Conservation (phyloP, 2,113 vertebrate species). For the Jaculus jaculus region DNA sequence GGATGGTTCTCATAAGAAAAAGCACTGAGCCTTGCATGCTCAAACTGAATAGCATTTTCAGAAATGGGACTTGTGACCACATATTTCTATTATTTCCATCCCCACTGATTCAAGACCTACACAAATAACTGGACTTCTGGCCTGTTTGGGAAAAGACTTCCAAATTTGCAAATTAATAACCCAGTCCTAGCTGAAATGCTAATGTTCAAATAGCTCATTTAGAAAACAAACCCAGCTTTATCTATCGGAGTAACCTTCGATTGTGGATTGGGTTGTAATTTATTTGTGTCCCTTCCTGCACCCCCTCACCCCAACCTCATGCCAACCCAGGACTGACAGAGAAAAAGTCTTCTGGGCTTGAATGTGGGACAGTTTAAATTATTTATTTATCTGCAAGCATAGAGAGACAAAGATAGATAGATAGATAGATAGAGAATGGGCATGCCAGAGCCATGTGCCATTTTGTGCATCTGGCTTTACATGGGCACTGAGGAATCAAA, state of each 20-base stretch:
- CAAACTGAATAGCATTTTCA: constrained; percentile 58
- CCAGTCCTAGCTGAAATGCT: neutral
- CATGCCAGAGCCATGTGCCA: too few species aligned
- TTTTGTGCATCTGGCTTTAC: too few species aligned
- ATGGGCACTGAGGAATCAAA: too few species aligned
- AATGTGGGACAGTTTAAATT: neutral
- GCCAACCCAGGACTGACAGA: neutral
- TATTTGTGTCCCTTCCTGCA: neutral
- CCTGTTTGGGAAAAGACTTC: constrained; percentile 36
- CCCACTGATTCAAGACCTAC: neutral
- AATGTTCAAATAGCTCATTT: constrained; percentile 23
- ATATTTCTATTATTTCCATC: neutral
- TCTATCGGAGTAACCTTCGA: neutral
- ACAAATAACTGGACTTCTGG: constrained; percentile 8
- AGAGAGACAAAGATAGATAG: too few species aligned
- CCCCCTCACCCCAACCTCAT: neutral
- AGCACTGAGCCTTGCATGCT: constrained; percentile 37
- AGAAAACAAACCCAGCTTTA: neutral
- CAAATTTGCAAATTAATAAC: constrained; percentile 49
- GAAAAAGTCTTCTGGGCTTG: neutral
- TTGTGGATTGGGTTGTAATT: neutral
- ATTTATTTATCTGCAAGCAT: too few species aligned
- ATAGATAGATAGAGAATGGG: too few species aligned
- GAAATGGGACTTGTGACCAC: constrained; percentile 42
- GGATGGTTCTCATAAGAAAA: constrained; percentile 59